Evolutionary conservation across 53 echinoderm and acorn worm species (phyloP).

Genomic region (Temnopleurus reevesii): DNA sequence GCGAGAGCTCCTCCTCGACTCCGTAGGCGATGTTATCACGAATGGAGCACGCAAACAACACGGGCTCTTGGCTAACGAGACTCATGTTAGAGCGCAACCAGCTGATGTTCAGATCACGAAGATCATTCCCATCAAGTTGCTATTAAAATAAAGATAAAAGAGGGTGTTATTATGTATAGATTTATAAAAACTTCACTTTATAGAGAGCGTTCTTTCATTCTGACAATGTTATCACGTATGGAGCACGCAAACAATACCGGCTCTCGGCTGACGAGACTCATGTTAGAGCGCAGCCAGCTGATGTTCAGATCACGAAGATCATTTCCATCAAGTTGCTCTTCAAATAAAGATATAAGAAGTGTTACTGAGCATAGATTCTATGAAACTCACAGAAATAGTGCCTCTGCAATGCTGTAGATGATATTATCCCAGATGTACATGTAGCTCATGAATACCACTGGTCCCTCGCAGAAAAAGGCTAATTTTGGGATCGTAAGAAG

Average conservation of each 20-base stretch:
- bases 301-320: conserved; percentile 65
- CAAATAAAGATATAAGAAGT: not conserved
- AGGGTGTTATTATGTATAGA: not conserved
- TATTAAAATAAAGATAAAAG: not conserved
- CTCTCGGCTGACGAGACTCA: conserved; percentile 82
- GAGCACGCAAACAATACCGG: conserved; percentile 74
- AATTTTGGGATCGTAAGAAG: too few species aligned
- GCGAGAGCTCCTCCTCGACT: conserved; percentile 42
- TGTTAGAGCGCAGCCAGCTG: conserved; percentile 70
- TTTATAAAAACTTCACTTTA: too few species aligned
- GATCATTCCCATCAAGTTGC: conserved; percentile 68
- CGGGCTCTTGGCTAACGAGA: conserved; percentile 77
- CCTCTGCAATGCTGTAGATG: too few species aligned
- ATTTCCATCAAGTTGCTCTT: conserved; percentile 65
- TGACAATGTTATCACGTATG: conserved; percentile 63
- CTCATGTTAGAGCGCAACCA: conserved; percentile 80
- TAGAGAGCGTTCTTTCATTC: too few species aligned
- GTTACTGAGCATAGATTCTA: too few species aligned
- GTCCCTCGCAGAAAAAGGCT: too few species aligned
- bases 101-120: conserved; percentile 60
- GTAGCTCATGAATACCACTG: too few species aligned
- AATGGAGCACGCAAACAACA: conserved; percentile 74
- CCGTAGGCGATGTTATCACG: conserved; percentile 59
- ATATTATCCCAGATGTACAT: too few species aligned
- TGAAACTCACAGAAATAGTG: too few species aligned